These are phyloP conservation scores for Gallinago jamesoni DNA, from an alignment of 2,113 vertebrate species.

Conservation along the genomic window DNA sequence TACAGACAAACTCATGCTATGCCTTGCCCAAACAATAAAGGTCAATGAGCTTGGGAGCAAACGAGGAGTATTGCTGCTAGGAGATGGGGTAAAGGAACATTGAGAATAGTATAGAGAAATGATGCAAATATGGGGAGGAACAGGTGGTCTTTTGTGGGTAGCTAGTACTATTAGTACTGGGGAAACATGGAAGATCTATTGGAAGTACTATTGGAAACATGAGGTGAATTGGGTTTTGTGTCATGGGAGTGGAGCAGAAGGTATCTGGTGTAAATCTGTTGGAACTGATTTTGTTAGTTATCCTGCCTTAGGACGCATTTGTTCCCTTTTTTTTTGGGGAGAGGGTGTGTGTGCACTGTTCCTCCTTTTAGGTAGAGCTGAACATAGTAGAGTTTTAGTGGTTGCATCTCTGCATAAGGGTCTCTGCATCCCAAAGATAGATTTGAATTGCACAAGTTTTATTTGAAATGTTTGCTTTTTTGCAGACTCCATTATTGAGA, in stretches of 20 bases:
- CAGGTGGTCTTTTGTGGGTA: not conserved
- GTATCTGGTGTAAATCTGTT: not conserved
- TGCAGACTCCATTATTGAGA: not conserved
- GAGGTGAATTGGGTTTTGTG: not conserved
- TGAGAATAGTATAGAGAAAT: not conserved
- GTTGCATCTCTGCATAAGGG: not conserved
- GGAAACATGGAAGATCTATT: not conserved
- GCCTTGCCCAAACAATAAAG: not conserved
- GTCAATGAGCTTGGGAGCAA: not conserved
- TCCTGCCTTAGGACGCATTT: not conserved
- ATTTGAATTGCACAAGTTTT: not conserved
- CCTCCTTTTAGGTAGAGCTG: not conserved
- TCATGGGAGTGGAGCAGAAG: not conserved
- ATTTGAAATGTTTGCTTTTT: not conserved
- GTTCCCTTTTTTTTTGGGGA: not conserved
- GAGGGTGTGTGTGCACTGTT: not conserved
- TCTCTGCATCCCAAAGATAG: not conserved
- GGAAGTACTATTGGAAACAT: not conserved
- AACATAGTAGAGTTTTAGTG: not conserved
- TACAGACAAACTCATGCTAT: not conserved
- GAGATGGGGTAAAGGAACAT: not conserved
- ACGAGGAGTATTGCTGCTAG: not conserved
- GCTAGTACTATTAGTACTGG: not conserved
- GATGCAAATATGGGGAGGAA: not conserved
- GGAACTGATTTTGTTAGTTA: not conserved